Percentiles rank a stretch among this genome's conserved stretches.
These are phyloP conservation scores for Gymnarchus niloticus DNA, from an alignment of 2,113 vertebrate species.

Conservation along the genomic window DNA sequence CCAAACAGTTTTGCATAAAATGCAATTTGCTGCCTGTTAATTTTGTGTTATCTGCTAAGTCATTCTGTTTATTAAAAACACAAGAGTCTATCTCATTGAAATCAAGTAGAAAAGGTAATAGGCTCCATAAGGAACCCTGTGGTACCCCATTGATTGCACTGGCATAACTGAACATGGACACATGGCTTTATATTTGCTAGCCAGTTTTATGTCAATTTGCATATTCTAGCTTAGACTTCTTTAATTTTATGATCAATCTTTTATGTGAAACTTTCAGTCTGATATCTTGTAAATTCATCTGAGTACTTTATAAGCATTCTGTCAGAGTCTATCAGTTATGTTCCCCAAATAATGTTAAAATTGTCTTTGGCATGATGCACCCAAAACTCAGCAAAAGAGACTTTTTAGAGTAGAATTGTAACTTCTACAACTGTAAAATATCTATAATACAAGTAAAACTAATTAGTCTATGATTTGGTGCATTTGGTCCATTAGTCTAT, in stretches of 20 bases:
- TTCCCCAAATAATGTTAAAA: background rate
- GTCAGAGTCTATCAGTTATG: background rate
- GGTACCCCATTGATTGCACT: background rate
- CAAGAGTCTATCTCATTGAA: background rate
- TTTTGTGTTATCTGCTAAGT: background rate
- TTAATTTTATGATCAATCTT: background rate
- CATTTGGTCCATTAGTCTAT: background rate
- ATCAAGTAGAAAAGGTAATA: background rate
- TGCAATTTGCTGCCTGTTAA: background rate
- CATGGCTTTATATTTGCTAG: background rate
- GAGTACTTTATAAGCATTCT: background rate
- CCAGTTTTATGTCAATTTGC: background rate
- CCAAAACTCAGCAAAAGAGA: background rate
- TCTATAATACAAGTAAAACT: background rate
- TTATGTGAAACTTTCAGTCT: background rate
- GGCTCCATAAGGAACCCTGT: background rate
- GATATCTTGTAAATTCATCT: background rate
- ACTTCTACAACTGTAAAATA: background rate
- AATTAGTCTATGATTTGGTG: background rate
- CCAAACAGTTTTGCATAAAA: background rate
- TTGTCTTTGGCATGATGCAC: background rate
- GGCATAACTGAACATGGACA: background rate
- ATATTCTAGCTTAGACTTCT: background rate
- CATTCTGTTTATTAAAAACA: background rate
- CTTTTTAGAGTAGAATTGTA: background rate